Conservation (phyloP, 2,113 vertebrate species). For the Ageneiosus marmoratus region DNA sequence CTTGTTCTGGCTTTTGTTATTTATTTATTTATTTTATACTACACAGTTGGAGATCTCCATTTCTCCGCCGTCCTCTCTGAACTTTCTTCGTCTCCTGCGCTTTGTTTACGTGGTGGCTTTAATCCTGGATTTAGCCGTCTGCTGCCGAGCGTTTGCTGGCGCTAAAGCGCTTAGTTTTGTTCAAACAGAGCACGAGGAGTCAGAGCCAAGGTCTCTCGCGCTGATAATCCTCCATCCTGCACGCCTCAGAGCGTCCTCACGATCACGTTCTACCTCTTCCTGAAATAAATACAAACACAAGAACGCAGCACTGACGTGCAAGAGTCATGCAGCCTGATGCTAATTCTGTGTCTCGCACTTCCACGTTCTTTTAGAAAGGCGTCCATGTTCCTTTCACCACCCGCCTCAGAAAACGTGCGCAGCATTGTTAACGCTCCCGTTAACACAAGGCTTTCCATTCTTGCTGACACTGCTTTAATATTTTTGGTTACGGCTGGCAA, state of each 20-base stretch:
- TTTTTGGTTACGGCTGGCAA: not conserved
- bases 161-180: constrained; percentile 33
- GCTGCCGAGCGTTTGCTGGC: not conserved
- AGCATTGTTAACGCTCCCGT: no score
- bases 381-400: no score
- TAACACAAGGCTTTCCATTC: no score
- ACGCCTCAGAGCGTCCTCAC: not conserved
- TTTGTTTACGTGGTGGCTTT: constrained; percentile 27
- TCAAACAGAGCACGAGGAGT: constrained; percentile 28
- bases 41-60: no score
- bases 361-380: not conserved
- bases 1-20: not conserved
- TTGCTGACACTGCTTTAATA: no score
- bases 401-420: no score
- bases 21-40: not conserved
- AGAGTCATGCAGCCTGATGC: not conserved
- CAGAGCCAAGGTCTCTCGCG: constrained; percentile 12
- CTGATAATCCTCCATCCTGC: constrained; percentile 14
- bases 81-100: constrained; percentile 2
- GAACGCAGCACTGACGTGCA: not conserved
- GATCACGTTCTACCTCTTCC: constrained; percentile 7
- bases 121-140: constrained; percentile 18
- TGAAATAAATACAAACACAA: not conserved
- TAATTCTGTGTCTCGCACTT: not conserved
- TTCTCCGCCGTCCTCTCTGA: not conserved